These are phyloP conservation scores for Oryzias celebensis DNA, from an alignment of 2,113 vertebrate genomes.

Conservation along the genomic window DNA sequence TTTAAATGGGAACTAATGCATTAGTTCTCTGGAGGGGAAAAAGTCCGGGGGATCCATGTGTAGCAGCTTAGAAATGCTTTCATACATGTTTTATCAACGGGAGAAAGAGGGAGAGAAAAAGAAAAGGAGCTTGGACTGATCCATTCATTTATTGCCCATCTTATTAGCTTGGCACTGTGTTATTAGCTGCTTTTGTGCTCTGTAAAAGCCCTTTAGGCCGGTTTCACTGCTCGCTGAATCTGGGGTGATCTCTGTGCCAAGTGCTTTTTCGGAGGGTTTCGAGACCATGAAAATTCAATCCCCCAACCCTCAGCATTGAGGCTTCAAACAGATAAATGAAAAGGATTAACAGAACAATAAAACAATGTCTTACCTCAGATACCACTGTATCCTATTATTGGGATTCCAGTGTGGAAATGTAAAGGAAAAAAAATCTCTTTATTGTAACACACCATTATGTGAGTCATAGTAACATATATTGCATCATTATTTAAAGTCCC, in stretches of 20 bases:
- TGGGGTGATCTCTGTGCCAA: constrained; percentile 64
- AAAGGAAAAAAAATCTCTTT: constrained; percentile 22
- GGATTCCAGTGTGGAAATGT: constrained; percentile 55
- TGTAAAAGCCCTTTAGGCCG: constrained; percentile 67
- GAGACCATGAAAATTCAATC: constrained; percentile 74
- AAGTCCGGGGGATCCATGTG: constrained; percentile 60
- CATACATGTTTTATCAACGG: constrained; percentile 73
- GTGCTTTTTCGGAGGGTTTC: constrained; percentile 67
- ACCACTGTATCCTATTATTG: constrained; percentile 67
- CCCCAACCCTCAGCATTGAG: constrained; percentile 66
- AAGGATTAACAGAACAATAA: constrained; percentile 66
- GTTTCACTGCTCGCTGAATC: constrained; percentile 64
- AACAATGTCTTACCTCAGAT: constrained; percentile 70
- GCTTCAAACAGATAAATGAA: constrained; percentile 73
- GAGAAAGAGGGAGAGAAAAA: constrained; percentile 51
- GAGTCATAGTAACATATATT: constrained; percentile 26
- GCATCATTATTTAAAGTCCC: no score
- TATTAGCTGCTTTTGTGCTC: constrained; percentile 75
- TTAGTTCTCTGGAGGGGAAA: constrained; percentile 52
- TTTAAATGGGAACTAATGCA: constrained; percentile 78
- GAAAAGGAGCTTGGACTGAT: constrained; percentile 64
- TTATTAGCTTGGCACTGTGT: constrained; percentile 74
- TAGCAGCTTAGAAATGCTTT: constrained; percentile 65
- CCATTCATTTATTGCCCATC: constrained; percentile 69
- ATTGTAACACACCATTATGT: constrained; percentile 31